Evolutionary conservation across 2,113 vertebrate species (phyloP).

Genomic region (Cebus imitator): DNA sequence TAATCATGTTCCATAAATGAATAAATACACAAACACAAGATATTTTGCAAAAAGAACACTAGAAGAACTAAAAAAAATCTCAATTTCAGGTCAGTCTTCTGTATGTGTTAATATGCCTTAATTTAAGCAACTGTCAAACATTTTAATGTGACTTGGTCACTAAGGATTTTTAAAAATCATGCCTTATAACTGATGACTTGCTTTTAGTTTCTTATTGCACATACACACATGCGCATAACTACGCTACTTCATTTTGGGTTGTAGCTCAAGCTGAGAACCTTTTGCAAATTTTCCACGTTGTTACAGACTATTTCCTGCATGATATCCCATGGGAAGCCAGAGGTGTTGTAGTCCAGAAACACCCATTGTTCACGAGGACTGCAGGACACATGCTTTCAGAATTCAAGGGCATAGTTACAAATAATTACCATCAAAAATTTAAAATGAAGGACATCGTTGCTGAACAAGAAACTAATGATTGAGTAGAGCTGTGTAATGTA

Average conservation of each 20-base stretch:
- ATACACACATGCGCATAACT: not conserved
- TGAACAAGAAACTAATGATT: conserved; percentile 69
- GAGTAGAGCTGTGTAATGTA: conserved; percentile 27
- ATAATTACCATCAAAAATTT: conserved; percentile 79
- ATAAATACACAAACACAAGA: not conserved
- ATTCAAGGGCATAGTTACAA: conserved; percentile 78
- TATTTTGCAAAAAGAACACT: not conserved
- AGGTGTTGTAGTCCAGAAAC: conserved; percentile 69
- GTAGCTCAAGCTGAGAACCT: conserved; percentile 59
- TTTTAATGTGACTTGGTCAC: not conserved
- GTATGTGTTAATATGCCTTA: not conserved
- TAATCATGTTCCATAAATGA: not conserved
- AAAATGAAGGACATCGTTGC: conserved; percentile 73
- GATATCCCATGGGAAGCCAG: conserved; percentile 71
- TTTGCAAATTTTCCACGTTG: conserved; percentile 65
- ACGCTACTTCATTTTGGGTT: not conserved
- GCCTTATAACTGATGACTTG: not conserved
- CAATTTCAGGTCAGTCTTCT: not conserved
- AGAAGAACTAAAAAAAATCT: conserved; percentile 11
- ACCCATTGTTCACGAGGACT: conserved; percentile 72
- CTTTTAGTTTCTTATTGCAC: not conserved
- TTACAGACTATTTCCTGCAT: conserved; percentile 71
- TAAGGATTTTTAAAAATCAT: not conserved
- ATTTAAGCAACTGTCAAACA: not conserved
- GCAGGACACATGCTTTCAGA: conserved; percentile 63